Evolutionary conservation across 2,888 invertebrate species (phyloP), one percentile per base, ranked within the genome.

Genomic region (Rambutsinella grinnellia): DNA sequence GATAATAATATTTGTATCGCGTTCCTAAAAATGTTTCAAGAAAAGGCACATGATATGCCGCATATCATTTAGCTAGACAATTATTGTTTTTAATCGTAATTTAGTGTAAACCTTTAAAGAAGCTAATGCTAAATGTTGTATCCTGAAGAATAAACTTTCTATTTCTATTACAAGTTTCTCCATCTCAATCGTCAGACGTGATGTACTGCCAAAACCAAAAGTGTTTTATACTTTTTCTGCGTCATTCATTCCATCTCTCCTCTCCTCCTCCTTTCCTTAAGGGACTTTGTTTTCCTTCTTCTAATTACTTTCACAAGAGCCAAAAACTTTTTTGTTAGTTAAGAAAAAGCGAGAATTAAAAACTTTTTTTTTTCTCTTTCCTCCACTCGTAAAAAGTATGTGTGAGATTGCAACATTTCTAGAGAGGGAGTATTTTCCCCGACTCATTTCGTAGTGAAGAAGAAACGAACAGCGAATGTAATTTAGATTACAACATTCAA

Each of bases 291-390:
- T 56, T 54, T 62, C 28, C 24, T 46, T 24, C 66, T 66, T 66
- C 72, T 72, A 72, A 72, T 72, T 72, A 72, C 72, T 72, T 72
- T 66, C 72, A 28, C 66, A 71, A 71, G 58, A 51, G 70, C 70
- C 70, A 70, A 70, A 62, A 69, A 69, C 49, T 69, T 65, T 68
- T 6, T 19, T 36, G 36, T 36, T 36, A 36, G 36, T 68, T 58
- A 49, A 49, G 24, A 26, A 57, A 57, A 57, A 27, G 24, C 27
- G 49, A 6, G 49, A 51, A 49, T 26, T 23, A 61, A 44, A 63
- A 36, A 36, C 36, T 28, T 28, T 65, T 65, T 70, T 47, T 47
- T 19, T 5, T 36, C 47, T 54, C 27, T 24, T 19, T 51, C 36
- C 8, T 56, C 46, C 47, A n/a, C n/a, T 56, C 21, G 15, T 56